Evolutionary conservation across 2,797 vertebrate species (phyloP).

Genomic region (Liasis olivaceus): DNA sequence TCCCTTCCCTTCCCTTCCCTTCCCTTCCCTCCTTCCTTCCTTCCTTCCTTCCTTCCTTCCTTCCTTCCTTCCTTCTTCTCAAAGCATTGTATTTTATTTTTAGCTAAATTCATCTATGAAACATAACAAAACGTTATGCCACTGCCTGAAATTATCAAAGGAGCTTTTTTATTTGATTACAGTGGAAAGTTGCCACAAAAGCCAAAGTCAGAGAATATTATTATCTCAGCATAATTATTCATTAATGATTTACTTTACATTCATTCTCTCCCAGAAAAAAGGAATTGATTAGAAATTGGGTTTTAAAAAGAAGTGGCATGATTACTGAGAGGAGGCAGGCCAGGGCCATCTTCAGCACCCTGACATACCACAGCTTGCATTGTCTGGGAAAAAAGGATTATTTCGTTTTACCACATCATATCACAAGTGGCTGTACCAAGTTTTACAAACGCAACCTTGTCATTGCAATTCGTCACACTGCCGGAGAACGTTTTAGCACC

Average conservation of each 20-base stretch:
- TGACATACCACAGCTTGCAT: slow-evolving; percentile 36
- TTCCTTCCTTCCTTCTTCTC: background rate
- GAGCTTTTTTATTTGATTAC: slow-evolving; percentile 54
- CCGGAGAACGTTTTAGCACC: slow-evolving; percentile 62
- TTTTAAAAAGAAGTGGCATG: slow-evolving; percentile 38
- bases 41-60: background rate
- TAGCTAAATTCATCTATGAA: slow-evolving; percentile 35
- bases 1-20: background rate
- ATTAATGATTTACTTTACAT: slow-evolving; percentile 35
- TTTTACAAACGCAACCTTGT: slow-evolving; percentile 65
- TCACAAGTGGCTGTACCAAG: slow-evolving; percentile 54
- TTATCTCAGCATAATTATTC: slow-evolving; percentile 35
- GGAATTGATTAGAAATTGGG: slow-evolving; percentile 23
- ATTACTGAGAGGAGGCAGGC: slow-evolving; percentile 21
- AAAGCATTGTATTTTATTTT: slow-evolving; percentile 30
- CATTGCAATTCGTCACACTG: slow-evolving; percentile 63
- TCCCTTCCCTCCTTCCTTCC: background rate
- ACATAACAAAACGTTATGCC: slow-evolving; percentile 33
- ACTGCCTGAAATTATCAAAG: slow-evolving; percentile 36
- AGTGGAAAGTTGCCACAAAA: slow-evolving; percentile 28
- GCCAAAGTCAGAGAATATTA: slow-evolving; percentile 27
- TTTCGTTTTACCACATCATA: slow-evolving; percentile 61
- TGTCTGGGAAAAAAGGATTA: slow-evolving; percentile 51
- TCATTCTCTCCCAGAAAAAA: slow-evolving; percentile 36
- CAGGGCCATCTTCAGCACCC: slow-evolving; percentile 8